phyloP scores from a whole-genome alignment of 2,888 invertebrate genomes.

The Cybosia mesomella region DNA sequence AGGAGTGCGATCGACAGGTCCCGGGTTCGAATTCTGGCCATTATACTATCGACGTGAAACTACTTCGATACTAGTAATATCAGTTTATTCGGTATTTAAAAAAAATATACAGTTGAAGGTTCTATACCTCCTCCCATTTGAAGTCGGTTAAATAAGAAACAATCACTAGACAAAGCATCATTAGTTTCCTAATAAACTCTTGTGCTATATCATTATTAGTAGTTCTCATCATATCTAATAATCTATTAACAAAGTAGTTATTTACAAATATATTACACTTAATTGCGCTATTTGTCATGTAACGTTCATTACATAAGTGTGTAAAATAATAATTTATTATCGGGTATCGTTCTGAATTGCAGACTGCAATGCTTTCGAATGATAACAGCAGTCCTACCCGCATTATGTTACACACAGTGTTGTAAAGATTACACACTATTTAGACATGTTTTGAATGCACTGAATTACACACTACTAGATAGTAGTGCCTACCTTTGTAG shows the following conservation, averaged over 20 bases:
- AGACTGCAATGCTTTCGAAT: constrained; percentile 56
- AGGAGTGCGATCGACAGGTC: no score
- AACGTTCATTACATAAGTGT: constrained; percentile 66
- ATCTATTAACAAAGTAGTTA: constrained; percentile 7
- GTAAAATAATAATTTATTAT: constrained; percentile 68
- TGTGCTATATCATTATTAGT: not conserved
- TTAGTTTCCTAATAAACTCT: not conserved
- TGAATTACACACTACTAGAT: constrained; percentile 40
- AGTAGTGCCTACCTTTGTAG: constrained; percentile 6
- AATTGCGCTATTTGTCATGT: constrained; percentile 48
- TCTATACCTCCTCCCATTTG: no score
- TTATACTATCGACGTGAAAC: no score
- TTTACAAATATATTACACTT: constrained; percentile 37
- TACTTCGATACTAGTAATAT: no score
- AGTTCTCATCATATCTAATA: not conserved
- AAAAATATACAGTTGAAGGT: no score
- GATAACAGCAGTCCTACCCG: constrained; percentile 65
- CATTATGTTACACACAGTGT: constrained; percentile 54
- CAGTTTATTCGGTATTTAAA: no score
- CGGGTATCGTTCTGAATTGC: constrained; percentile 63
- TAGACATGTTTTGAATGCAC: constrained; percentile 37
- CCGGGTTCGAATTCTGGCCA: no score
- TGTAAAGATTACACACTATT: constrained; percentile 42
- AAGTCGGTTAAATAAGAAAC: no score
- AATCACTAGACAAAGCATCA: not conserved